Percentiles rank a stretch among this genome's conserved stretches.
These are phyloP conservation scores for Acrobasis consociella DNA, from an alignment of 2,888 invertebrate genomes.

Conservation along the genomic window DNA sequence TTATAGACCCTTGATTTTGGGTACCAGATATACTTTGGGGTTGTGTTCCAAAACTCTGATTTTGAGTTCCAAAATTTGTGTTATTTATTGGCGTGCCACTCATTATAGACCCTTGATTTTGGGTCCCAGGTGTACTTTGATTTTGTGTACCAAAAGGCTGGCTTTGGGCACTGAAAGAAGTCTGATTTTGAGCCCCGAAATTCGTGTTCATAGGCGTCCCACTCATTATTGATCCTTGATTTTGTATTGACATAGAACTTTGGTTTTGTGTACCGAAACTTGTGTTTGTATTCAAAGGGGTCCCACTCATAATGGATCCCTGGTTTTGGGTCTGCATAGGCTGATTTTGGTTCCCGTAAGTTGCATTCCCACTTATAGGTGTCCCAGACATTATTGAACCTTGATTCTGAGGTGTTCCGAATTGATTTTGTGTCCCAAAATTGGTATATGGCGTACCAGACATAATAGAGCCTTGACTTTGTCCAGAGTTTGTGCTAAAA, in stretches of 20 bases:
- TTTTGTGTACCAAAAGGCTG: conserved; percentile 14
- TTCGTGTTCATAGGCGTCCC: conserved; percentile 29
- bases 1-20: conserved; percentile 1
- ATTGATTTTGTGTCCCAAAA: conserved; percentile 10
- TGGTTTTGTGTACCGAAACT: neutral
- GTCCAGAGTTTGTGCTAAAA: conserved; percentile 7
- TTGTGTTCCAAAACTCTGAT: neutral
- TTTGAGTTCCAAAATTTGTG: conserved; percentile 21
- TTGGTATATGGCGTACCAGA: conserved; percentile 25
- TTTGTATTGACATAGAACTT: neutral
- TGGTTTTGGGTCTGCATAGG: conserved; percentile 2
- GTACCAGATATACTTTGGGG: neutral
- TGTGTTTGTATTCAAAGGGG: neutral
- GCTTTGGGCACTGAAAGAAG: conserved; percentile 34
- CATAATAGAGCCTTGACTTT: conserved; percentile 30
- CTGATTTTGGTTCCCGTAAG: conserved; percentile 10
- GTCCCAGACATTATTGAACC: conserved; percentile 47
- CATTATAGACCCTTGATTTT: conserved; percentile 42
- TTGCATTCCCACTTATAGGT: conserved; percentile 31
- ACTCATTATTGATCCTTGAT: conserved; percentile 33
- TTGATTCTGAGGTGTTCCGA: conserved; percentile 30
- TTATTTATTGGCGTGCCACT: conserved; percentile 42
- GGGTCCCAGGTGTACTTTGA: conserved; percentile 21
- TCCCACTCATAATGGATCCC: conserved; percentile 1
- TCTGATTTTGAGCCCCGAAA: conserved; percentile 34